Conservation (phyloP, 2,888 invertebrate genomes). For the Maniola hyperantus region DNA sequence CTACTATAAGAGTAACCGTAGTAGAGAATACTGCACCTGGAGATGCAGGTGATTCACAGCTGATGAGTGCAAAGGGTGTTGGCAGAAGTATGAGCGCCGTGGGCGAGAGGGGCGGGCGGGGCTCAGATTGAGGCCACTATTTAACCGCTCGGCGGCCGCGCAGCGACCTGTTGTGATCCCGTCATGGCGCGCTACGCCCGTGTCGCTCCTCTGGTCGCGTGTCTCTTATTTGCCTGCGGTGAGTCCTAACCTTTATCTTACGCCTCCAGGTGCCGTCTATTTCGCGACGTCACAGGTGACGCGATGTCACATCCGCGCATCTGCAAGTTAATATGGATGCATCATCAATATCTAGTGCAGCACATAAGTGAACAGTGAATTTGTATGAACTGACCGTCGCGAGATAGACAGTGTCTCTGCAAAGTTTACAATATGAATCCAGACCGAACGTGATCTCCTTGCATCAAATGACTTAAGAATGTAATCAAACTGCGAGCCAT, state of each 20-base stretch:
- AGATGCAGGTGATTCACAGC: slow-evolving; percentile 66
- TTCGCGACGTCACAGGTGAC: slow-evolving; percentile 75
- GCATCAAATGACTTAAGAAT: slow-evolving; percentile 67
- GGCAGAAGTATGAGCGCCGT: slow-evolving; percentile 75
- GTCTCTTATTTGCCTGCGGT: slow-evolving; percentile 81
- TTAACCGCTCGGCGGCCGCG: slow-evolving; percentile 79
- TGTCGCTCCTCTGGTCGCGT: slow-evolving; percentile 82
- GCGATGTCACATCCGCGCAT: slow-evolving; percentile 61
- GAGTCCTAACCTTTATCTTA: slow-evolving; percentile 81
- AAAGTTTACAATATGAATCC: slow-evolving; percentile 63
- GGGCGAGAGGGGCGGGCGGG: slow-evolving; percentile 81
- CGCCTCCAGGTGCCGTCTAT: slow-evolving; percentile 72
- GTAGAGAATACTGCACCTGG: slow-evolving; percentile 39
- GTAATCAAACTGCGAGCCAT: slow-evolving; percentile 59
- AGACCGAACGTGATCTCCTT: slow-evolving; percentile 62
- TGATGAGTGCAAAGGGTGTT: slow-evolving; percentile 76
- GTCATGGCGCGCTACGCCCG: slow-evolving; percentile 83
- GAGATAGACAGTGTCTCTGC: slow-evolving; percentile 69
- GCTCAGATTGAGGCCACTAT: slow-evolving; percentile 82
- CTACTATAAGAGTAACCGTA: slow-evolving; percentile 3
- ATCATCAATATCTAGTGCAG: slow-evolving; percentile 61
- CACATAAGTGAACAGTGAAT: slow-evolving; percentile 75
- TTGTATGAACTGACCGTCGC: slow-evolving; percentile 63
- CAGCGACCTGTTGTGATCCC: slow-evolving; percentile 83
- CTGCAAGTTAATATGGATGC: slow-evolving; percentile 65